These are phyloP conservation scores for Xiphorhynchus elegans DNA, from an alignment of 2,113 vertebrate genomes.

Conservation along the genomic window DNA sequence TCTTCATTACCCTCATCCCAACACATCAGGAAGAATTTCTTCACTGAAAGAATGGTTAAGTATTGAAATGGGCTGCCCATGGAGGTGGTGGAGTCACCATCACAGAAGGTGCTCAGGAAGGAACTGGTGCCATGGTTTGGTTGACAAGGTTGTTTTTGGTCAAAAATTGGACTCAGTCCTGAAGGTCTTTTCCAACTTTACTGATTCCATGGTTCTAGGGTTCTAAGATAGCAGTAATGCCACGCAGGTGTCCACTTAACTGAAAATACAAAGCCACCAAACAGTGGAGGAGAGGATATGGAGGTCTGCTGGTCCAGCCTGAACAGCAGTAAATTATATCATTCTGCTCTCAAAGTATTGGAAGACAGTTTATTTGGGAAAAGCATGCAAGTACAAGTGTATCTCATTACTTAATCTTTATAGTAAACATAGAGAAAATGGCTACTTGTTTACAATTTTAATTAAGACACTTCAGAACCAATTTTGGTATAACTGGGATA, in stretches of 20 bases:
- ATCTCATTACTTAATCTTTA: not conserved
- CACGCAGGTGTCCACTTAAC: not conserved
- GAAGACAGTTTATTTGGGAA: not conserved
- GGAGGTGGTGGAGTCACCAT: not conserved
- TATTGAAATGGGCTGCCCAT: not conserved
- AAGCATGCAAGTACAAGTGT: not conserved
- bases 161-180: accelerated
- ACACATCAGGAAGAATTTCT: not conserved
- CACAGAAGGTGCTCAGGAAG: not conserved
- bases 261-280: not conserved
- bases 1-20: no score
- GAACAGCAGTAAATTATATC: not conserved
- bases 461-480: not conserved
- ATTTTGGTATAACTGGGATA: not conserved
- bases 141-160: not conserved
- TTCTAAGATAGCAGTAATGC: not conserved
- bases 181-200: not conserved
- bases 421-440: not conserved
- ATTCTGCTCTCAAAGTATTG: not conserved
- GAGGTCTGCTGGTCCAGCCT: not conserved
- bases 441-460: not conserved
- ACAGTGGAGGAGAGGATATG: not conserved
- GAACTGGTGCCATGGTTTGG: not conserved
- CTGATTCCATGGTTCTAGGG: not conserved
- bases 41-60: not conserved